Evolutionary conservation across 2,797 vertebrate species (phyloP).

Genomic region (Neosilurus mollespiculum): DNA sequence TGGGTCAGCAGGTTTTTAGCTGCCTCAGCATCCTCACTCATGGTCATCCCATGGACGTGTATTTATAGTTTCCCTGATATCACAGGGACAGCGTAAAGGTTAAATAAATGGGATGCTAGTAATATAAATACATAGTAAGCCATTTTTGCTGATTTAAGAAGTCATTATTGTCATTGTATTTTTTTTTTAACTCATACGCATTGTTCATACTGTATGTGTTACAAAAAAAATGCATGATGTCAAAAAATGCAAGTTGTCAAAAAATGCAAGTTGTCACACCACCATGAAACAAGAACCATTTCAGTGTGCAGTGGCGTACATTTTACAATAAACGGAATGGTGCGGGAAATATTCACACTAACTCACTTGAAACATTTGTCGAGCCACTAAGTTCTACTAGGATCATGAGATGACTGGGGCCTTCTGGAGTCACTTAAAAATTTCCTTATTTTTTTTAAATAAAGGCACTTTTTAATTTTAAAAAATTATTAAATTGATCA

Average conservation of each 20-base stretch:
- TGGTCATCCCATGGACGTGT: constrained; percentile 38
- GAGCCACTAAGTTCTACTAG: too few species aligned
- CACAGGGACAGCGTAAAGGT: constrained; percentile 10
- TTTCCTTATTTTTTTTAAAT: too few species aligned
- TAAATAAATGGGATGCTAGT: constrained; percentile 3
- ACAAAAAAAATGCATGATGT: not conserved
- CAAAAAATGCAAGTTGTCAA: not conserved
- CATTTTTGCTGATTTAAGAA: not conserved
- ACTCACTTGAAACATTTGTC: too few species aligned
- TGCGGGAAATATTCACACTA: not conserved
- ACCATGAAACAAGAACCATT: not conserved
- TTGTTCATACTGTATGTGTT: not conserved
- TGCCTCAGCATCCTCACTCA: constrained; percentile 48
- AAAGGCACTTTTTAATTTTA: too few species aligned
- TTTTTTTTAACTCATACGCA: not conserved
- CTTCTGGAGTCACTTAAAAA: too few species aligned
- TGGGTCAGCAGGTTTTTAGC: constrained; percentile 52
- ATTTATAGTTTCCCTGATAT: constrained; percentile 44
- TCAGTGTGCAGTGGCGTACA: not conserved
- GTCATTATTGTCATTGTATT: not conserved
- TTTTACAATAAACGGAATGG: not conserved
- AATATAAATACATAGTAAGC: not conserved
- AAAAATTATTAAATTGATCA: too few species aligned
- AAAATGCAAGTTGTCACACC: not conserved
- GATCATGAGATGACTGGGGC: too few species aligned